Base-by-base conservation (phyloP, 1,140 invertebrate genomes). In the Aplysia californica region DNA sequence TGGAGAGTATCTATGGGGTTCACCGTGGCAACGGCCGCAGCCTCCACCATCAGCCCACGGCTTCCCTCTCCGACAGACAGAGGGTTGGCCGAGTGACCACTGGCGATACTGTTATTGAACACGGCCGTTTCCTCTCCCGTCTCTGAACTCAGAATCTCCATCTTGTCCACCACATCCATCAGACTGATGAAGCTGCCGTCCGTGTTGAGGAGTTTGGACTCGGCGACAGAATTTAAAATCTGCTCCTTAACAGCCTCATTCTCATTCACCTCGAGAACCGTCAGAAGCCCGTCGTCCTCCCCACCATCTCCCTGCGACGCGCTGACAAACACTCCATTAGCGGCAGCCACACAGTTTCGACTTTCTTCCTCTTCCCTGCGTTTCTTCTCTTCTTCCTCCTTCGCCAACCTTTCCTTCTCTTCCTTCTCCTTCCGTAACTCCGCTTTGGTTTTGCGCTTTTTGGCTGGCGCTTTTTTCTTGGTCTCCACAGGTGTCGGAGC, bases 151-250 rank as follows among this genome's bases (percentile, higher is more conserved):
- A 75, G 55, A 35, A 55, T 50, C 38, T 75, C 72, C 15, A 75
- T 64, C 29, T 75, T 75, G 23, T 75, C 72, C 1, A 75, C 72
- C 72, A 75, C n/a, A 33, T 75, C 72, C 61, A 75, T 75, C 26
- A 75, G 41, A 23, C 72, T 75, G 61, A 75, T 75, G 59, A 44
- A 41, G 50, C 61, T 75, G n/a, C 72, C 72, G 39, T 75, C 72
- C 36, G 72, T 65, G 38, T 66, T 66, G 4, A 75, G 72, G 5
- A 75, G 61, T 59, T 75, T 75, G 0, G 59, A 65, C 26, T 75
- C 72, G 35, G 29, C 50, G 5, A 75, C 72, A 1, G 72, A 75
- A 26, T 75, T 36, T 15, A 75, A 26, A 39, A 75, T 75, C 21
- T 66, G 72, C 35, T 75, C 61, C 41, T 75, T 75, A 18, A 75